Percentiles rank a stretch among this genome's conserved stretches.
These are phyloP conservation scores for Drosophila neonasuta DNA, from an alignment of 2,888 invertebrate genomes.

Conservation along the genomic window DNA sequence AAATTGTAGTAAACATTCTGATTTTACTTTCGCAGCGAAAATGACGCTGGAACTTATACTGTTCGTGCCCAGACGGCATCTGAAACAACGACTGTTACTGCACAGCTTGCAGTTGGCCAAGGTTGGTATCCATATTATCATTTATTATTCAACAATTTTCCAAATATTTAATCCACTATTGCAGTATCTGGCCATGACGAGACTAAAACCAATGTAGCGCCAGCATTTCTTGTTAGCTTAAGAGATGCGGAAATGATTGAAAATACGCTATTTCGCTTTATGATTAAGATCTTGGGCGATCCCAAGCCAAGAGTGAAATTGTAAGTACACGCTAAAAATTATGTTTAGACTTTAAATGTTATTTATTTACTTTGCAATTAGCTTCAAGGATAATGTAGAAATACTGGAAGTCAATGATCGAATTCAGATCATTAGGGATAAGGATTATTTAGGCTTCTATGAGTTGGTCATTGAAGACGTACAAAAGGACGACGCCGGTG, in stretches of 20 bases:
- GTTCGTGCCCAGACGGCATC: conserved; percentile 92
- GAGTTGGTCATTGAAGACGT: conserved; percentile 94
- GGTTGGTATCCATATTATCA: conserved; percentile 83
- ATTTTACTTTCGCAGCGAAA: conserved; percentile 82
- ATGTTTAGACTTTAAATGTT: background rate
- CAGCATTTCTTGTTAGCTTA: conserved; percentile 92
- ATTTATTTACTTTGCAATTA: conserved; percentile 73
- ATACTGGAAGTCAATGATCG: conserved; percentile 87
- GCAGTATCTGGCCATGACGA: conserved; percentile 85
- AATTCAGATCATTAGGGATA: conserved; percentile 88
- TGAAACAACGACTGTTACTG: conserved; percentile 92
- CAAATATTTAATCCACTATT: background rate
- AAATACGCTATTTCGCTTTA: conserved; percentile 92
- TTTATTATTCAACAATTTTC: background rate
- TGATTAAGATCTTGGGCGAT: conserved; percentile 93
- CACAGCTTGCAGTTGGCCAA: conserved; percentile 92
- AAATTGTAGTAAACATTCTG: too few relatives aligned
- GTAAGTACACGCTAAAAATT: conserved; percentile 84
- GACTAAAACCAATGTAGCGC: conserved; percentile 89
- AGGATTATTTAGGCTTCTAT: conserved; percentile 92
- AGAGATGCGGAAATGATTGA: conserved; percentile 94
- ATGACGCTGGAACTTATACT: conserved; percentile 94
- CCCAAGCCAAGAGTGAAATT: conserved; percentile 95
- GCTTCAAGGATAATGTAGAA: conserved; percentile 91
- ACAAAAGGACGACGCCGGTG: conserved; percentile 89